Evolutionary conservation across 2,888 invertebrate genomes (phyloP).

Genomic region (Strigamia transsilvanica): DNA sequence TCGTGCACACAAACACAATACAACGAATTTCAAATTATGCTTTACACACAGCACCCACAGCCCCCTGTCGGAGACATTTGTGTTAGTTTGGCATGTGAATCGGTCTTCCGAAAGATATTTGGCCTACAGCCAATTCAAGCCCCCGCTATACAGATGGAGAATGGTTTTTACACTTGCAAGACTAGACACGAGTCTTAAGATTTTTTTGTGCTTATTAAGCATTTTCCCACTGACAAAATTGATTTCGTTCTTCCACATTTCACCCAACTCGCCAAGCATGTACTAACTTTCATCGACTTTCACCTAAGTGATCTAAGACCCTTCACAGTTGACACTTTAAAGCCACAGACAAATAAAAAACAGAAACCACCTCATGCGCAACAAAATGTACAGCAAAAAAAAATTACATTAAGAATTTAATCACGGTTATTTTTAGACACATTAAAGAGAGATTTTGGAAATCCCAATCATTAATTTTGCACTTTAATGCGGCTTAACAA

Average conservation of each 20-base stretch:
- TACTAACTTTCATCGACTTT: slow-evolving; percentile 6
- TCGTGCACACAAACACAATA: not conserved
- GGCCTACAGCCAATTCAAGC: not conserved
- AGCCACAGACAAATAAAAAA: slow-evolving; percentile 12
- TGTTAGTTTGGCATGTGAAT: slow-evolving; percentile 36
- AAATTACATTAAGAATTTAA: no score
- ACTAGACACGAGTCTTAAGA: not conserved
- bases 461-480: no score
- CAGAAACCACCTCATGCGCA: not conserved
- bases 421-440: no score
- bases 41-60: not conserved
- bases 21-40: slow-evolving; percentile 1
- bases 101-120: not conserved
- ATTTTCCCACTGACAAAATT: slow-evolving; percentile 44
- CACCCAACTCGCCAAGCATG: not conserved
- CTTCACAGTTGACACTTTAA: slow-evolving; percentile 18
- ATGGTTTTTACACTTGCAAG: slow-evolving; percentile 31
- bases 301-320: slow-evolving; percentile 2
- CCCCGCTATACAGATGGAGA: not conserved
- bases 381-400: not conserved
- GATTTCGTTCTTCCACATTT: slow-evolving; percentile 3
- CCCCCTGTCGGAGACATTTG: not conserved
- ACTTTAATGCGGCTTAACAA: no score
- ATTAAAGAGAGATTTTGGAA: no score
- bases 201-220: slow-evolving; percentile 23